Percentiles rank a stretch among this genome's conserved stretches.
Conservation (phyloP, 2,113 vertebrate species). For the Typhlomys cinereus region DNA sequence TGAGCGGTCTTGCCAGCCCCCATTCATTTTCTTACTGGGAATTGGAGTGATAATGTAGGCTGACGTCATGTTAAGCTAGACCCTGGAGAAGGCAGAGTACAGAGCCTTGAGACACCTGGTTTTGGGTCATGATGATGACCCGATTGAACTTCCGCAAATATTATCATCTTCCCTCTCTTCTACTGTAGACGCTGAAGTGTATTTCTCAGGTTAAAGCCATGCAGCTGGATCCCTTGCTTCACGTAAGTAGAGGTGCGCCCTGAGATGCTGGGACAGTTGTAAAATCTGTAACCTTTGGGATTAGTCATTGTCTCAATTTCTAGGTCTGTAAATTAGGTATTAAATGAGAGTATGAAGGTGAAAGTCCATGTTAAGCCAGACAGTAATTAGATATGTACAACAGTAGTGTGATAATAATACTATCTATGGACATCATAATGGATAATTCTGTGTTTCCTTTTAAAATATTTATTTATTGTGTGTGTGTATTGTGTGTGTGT, state of each 20-base stretch:
- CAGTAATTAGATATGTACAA: conserved; percentile 31
- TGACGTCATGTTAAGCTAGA: background rate
- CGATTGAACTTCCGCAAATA: background rate
- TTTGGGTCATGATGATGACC: background rate
- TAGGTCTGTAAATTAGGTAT: conserved; percentile 27
- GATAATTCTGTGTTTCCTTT: conserved; percentile 46
- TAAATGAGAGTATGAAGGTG: conserved; percentile 42
- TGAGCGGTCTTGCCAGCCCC: background rate
- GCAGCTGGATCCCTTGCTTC: background rate
- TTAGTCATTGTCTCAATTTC: background rate
- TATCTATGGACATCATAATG: background rate
- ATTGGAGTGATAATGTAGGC: no score
- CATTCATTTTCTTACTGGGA: background rate
- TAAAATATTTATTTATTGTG: no score
- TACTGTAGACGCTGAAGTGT: background rate
- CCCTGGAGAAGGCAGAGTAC: background rate
- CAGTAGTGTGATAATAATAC: conserved; percentile 7
- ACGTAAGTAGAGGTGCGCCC: background rate
- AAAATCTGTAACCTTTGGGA: conserved; percentile 13
- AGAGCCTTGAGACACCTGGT: background rate
- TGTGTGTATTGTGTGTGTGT: no score
- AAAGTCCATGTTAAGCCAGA: conserved; percentile 8
- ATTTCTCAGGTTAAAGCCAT: conserved; percentile 24
- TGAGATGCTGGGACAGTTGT: background rate
- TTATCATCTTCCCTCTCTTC: background rate